Evolutionary conservation across 2,797 vertebrate genomes (phyloP).

Genomic region (Columba guinea): DNA sequence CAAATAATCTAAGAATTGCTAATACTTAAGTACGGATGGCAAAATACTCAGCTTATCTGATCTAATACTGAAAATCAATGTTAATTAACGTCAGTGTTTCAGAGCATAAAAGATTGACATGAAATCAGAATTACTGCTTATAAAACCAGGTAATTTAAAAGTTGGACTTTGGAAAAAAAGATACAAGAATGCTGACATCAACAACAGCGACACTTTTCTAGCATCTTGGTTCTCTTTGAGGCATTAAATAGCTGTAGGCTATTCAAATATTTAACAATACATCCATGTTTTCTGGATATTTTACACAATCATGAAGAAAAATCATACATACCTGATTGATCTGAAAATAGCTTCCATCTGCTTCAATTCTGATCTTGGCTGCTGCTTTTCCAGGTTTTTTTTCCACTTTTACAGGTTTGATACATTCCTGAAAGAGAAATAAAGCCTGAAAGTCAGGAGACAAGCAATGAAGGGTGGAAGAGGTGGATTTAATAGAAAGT

Average conservation of each 20-base stretch:
- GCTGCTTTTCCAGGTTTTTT: constrained; percentile 84
- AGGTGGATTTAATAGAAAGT: neutral
- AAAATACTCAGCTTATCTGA: neutral
- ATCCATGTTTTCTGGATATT: neutral
- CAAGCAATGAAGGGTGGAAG: neutral
- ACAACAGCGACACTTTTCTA: neutral
- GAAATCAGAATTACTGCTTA: neutral
- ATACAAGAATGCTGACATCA: fast-evolving
- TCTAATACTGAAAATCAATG: neutral
- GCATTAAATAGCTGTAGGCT: neutral
- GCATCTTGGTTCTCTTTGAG: neutral
- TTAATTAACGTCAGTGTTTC: neutral
- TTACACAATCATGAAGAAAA: neutral
- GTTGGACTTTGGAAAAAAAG: neutral
- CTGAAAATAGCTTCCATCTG: constrained; percentile 93
- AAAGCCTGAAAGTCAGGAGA: neutral
- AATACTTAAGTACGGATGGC: neutral
- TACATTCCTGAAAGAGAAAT: constrained; percentile 83
- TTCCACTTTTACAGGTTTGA: constrained; percentile 91
- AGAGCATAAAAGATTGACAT: neutral
- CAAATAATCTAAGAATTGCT: neutral
- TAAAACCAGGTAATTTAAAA: neutral
- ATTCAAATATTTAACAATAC: neutral
- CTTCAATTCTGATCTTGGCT: constrained; percentile 92
- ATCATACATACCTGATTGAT: constrained; percentile 80